Conservation (phyloP, 1,140 invertebrate species). For the Diorhabda elongata region DNA sequence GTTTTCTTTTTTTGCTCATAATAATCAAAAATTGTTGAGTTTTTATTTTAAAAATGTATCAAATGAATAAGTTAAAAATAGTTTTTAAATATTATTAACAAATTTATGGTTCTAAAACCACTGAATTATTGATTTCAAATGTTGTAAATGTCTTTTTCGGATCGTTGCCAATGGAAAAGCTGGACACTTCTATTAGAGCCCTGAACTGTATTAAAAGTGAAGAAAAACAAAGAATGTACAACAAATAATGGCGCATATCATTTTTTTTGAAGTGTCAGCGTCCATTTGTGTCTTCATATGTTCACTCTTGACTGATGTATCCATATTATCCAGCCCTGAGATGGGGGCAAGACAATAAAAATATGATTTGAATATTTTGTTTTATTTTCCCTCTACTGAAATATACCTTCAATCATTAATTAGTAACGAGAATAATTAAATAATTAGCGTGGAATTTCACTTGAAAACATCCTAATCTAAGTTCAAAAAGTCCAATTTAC, state of each 20-base stretch:
- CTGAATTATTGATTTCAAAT: not conserved
- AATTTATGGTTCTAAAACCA: not conserved
- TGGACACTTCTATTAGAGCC: constrained; percentile 10
- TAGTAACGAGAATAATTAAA: no score
- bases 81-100: constrained; percentile 1
- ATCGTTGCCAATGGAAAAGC: constrained; percentile 8
- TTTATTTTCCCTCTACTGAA: not conserved
- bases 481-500: no score
- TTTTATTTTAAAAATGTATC: no score
- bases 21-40: no score
- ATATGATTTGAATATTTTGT: constrained; percentile 35
- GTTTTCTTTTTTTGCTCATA: no score
- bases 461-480: no score
- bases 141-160: constrained; percentile 5
- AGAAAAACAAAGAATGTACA: constrained; percentile 14
- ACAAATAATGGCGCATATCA: constrained; percentile 38
- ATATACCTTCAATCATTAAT: no score
- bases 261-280: constrained; percentile 34
- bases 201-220: constrained; percentile 30
- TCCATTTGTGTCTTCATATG: constrained; percentile 44
- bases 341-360: constrained; percentile 44
- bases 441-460: no score
- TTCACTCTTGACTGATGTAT: constrained; percentile 46
- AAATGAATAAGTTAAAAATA: no score
- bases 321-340: constrained; percentile 42